phyloP scores from a whole-genome alignment of 2,797 vertebrate species.

The Columba guinea region DNA sequence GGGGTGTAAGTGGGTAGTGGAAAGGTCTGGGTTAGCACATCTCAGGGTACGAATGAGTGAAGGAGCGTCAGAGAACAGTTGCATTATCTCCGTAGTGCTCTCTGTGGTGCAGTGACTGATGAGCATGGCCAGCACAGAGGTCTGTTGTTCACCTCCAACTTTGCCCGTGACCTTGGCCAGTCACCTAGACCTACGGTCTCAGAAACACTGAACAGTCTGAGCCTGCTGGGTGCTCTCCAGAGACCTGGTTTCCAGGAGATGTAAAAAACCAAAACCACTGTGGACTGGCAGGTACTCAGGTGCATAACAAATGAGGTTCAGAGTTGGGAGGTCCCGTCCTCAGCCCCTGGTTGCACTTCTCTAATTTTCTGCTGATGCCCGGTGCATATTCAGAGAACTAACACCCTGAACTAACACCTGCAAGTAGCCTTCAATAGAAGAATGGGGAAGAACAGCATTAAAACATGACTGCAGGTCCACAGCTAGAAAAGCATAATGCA shows the following conservation, averaged over 20 bases:
- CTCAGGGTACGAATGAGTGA: background rate
- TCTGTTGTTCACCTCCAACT: background rate
- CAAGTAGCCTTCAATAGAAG: background rate
- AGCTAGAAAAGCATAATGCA: background rate
- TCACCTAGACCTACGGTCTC: background rate
- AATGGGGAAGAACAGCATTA: background rate
- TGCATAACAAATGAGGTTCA: background rate
- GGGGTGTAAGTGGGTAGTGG: background rate
- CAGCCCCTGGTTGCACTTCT: background rate
- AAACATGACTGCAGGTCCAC: background rate
- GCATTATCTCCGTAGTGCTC: background rate
- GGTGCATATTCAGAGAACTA: background rate
- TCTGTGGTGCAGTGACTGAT: background rate
- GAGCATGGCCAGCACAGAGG: background rate
- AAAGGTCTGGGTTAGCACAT: background rate
- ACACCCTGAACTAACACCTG: background rate
- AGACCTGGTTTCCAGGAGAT: background rate
- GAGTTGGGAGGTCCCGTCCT: background rate
- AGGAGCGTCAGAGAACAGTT: background rate
- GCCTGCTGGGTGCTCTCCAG: background rate
- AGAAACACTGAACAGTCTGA: accelerated
- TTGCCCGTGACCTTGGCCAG: background rate
- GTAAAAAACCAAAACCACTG: background rate
- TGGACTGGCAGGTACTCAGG: background rate
- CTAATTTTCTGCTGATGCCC: background rate